Percentiles rank a stretch among this genome's conserved stretches.
These are phyloP conservation scores for Hycleus phaleratus DNA, from an alignment of 1,140 invertebrate species.

Conservation along the genomic window DNA sequence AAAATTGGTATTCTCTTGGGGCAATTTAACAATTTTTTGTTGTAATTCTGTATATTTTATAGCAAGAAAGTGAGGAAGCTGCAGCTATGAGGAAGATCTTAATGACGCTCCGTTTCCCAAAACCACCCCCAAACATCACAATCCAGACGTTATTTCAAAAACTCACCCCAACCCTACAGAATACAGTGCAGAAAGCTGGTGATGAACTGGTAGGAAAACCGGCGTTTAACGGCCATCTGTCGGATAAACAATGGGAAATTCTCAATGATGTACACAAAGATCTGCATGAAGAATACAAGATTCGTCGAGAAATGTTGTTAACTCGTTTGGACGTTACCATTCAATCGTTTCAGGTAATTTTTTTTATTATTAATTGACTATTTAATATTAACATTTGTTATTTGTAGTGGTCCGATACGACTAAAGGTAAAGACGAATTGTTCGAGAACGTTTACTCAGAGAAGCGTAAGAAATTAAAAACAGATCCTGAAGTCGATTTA, in stretches of 20 bases:
- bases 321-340: slow-evolving; percentile 90
- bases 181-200: slow-evolving; percentile 56
- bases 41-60: slow-evolving; percentile 28
- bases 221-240: slow-evolving; percentile 64
- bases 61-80: slow-evolving; percentile 76
- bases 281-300: slow-evolving; percentile 71
- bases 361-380: background rate
- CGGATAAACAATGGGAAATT: slow-evolving; percentile 74
- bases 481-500: slow-evolving; percentile 56
- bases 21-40: too few relatives aligned
- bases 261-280: slow-evolving; percentile 61
- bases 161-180: slow-evolving; percentile 64
- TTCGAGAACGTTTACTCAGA: slow-evolving; percentile 63
- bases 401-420: slow-evolving; percentile 75
- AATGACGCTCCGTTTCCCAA: slow-evolving; percentile 69
- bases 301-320: slow-evolving; percentile 78
- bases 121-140: slow-evolving; percentile 76
- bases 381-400: background rate
- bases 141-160: slow-evolving; percentile 69
- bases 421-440: slow-evolving; percentile 62
- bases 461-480: slow-evolving; percentile 55
- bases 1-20: slow-evolving; percentile 37
- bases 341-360: slow-evolving; percentile 70
- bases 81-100: slow-evolving; percentile 68
- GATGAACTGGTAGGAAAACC: slow-evolving; percentile 58